A percentile compares a stretch with the other conserved stretches of the same genome.
Conservation (phyloP, 1,140 invertebrate species). For the Heterodera carotae region DNA sequence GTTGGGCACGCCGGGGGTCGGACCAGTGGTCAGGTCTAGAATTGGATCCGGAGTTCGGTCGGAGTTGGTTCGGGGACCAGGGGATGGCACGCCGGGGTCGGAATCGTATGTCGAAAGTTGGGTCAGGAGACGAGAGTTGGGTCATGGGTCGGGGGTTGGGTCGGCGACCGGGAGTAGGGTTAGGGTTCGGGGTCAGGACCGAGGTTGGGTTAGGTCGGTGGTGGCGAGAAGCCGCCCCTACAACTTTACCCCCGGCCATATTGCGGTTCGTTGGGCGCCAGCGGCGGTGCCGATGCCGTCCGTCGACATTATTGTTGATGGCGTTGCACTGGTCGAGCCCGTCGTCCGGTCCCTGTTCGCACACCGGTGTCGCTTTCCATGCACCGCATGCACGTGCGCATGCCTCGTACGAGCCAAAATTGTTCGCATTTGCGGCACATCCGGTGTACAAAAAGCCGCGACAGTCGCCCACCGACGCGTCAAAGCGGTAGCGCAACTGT, state of each 20-base stretch:
- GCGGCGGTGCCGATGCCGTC: background rate
- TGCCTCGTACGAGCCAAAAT: slow-evolving; percentile 57
- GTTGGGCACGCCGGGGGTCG: too few relatives aligned
- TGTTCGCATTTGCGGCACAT: slow-evolving; percentile 57
- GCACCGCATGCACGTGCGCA: slow-evolving; percentile 62
- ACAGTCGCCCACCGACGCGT: slow-evolving; percentile 51
- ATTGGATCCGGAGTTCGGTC: background rate
- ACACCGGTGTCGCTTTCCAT: slow-evolving; percentile 69
- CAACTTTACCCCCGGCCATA: slow-evolving; percentile 26
- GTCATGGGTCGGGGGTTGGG: too few relatives aligned
- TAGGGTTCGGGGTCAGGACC: too few relatives aligned
- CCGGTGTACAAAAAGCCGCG: slow-evolving; percentile 60
- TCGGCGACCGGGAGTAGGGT: too few relatives aligned
- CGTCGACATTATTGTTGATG: too few relatives aligned
- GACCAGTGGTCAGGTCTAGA: too few relatives aligned
- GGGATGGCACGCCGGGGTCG: too few relatives aligned
- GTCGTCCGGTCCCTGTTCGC: slow-evolving; percentile 75
- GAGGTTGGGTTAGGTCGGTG: too few relatives aligned
- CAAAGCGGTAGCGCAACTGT: slow-evolving; percentile 52
- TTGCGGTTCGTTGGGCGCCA: slow-evolving; percentile 70
- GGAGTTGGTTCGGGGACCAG: too few relatives aligned
- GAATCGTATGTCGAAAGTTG: too few relatives aligned
- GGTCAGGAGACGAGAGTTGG: too few relatives aligned
- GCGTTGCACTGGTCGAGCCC: slow-evolving; percentile 67
- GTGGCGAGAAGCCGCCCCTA: too few relatives aligned